Conservation (phyloP, 2,888 invertebrate species). For the Cheilosia soror region DNA sequence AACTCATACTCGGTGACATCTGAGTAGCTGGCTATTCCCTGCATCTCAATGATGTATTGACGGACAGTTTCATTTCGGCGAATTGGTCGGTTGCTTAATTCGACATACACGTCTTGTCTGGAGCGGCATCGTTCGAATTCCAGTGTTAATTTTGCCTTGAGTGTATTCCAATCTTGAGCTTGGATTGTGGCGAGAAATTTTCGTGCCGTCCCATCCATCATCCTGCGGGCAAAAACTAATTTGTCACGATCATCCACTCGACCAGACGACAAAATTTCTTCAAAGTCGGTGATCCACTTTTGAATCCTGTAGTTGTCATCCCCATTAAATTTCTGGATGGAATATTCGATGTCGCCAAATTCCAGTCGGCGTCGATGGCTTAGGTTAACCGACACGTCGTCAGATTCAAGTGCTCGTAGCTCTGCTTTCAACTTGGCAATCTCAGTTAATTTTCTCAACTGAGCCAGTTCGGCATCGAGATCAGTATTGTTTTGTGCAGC, state of each 20-base stretch:
- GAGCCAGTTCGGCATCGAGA: not conserved
- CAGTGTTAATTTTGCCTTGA: conserved; percentile 1
- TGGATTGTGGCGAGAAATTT: conserved; percentile 19
- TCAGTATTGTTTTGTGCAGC: not conserved
- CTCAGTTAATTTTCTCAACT: not conserved
- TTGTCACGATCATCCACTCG: conserved; percentile 20
- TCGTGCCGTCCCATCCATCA: conserved; percentile 28
- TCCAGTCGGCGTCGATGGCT: not conserved
- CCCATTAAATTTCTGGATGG: conserved; percentile 27
- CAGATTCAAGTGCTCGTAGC: conserved; percentile 1
- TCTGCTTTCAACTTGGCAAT: no score
- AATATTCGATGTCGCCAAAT: conserved; percentile 10
- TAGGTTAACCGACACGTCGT: not conserved
- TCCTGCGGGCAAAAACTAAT: conserved; percentile 13
- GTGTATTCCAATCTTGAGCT: conserved; percentile 15
- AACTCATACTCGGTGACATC: conserved; percentile 17
- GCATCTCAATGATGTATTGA: conserved; percentile 22
- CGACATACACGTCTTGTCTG: conserved; percentile 10
- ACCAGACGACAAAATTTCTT: conserved; percentile 23
- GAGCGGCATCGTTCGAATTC: conserved; percentile 22
- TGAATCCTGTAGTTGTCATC: conserved; percentile 17
- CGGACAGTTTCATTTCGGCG: not conserved
- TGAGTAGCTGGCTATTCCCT: conserved; percentile 22
- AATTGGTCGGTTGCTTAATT: not conserved
- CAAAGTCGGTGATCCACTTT: conserved; percentile 29